phyloP scores from a whole-genome alignment of 2,888 invertebrate genomes.

The Scaptomyza parva region DNA sequence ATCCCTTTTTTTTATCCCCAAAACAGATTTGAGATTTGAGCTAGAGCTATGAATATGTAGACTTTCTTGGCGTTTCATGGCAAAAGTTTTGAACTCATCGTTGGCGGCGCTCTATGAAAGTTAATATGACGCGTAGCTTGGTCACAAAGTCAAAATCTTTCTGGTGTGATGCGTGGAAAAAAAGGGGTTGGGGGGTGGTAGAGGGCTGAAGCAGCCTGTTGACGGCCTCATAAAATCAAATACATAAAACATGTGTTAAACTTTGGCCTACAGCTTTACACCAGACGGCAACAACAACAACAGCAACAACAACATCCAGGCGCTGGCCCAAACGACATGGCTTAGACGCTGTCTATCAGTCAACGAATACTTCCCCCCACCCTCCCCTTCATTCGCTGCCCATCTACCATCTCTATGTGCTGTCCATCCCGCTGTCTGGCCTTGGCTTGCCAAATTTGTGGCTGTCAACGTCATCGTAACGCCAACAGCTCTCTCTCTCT shows the following conservation, averaged over 20 bases:
- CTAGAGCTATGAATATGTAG: not conserved
- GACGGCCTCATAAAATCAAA: conserved; percentile 52
- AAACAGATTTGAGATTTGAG: not conserved
- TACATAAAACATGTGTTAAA: conserved; percentile 60
- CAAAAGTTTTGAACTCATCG: conserved; percentile 30
- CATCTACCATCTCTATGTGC: conserved; percentile 7
- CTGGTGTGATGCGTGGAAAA: not conserved
- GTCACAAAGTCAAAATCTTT: conserved; percentile 36
- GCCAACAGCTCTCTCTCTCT: not conserved
- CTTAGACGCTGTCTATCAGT: conserved; percentile 39
- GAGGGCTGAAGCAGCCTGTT: conserved; percentile 39
- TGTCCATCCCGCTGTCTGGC: conserved; percentile 37
- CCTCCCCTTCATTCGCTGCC: not conserved
- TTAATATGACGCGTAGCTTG: conserved; percentile 32
- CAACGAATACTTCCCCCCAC: not conserved
- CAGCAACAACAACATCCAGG: not conserved
- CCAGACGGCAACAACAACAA: conserved; percentile 37
- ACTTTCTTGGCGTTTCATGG: conserved; percentile 19
- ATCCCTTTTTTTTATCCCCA: no score
- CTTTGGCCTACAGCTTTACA: conserved; percentile 54
- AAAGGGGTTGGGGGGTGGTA: not conserved
- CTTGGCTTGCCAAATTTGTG: conserved; percentile 68
- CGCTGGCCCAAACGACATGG: conserved; percentile 32
- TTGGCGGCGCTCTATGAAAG: conserved; percentile 19
- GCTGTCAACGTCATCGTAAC: conserved; percentile 65